Evolutionary conservation across 2,113 vertebrate species (phyloP), one percentile per base, ranked within the genome.

Genomic region (Talpa occidentalis): DNA sequence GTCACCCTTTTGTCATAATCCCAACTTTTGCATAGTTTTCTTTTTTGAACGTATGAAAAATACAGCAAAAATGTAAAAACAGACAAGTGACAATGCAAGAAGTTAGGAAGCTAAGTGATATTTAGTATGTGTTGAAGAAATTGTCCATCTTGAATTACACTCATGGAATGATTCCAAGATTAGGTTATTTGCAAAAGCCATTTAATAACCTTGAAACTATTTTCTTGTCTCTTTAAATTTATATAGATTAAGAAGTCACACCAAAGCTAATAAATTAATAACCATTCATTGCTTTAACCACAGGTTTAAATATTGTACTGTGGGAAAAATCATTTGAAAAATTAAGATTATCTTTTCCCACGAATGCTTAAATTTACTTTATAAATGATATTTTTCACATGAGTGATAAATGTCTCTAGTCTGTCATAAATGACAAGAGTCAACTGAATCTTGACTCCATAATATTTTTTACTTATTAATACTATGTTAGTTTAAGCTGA

Each of bases 241-340:
- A 56, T 30, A 28, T 52, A 37, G 19, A 90, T 32, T 44, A 28
- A 73, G 67, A 69, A 49, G 14, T 83, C 67, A 81, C 3, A 54
- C 28, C 14, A 52, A 94, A 30, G 59, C 79, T 21, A 44, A 54
- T 64, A 88, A 88, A 64, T 67, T 26, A 83, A 8, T 77, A 62
- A 70, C 37, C 64, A 60, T 40, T 84, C 26, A 32, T 69, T 80
- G 80, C 80, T 59, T 95, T 74, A 78, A 16, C 56, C 62, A 52
- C 37, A 66, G 78, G 54, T 80, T 77, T 37, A 56, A 76, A 66
- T 22, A 37, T 28, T 47, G 59, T 30, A 28, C 12, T 60, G 2
- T 44, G 42, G 79, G 35, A 64, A 91, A 92, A 73, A 52, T 17
- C 9, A 69, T 44, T 76, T 79, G 83, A 94, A 81, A 80, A 73